Conservation (phyloP, 2,113 vertebrate species). For the Microtus oregoni region DNA sequence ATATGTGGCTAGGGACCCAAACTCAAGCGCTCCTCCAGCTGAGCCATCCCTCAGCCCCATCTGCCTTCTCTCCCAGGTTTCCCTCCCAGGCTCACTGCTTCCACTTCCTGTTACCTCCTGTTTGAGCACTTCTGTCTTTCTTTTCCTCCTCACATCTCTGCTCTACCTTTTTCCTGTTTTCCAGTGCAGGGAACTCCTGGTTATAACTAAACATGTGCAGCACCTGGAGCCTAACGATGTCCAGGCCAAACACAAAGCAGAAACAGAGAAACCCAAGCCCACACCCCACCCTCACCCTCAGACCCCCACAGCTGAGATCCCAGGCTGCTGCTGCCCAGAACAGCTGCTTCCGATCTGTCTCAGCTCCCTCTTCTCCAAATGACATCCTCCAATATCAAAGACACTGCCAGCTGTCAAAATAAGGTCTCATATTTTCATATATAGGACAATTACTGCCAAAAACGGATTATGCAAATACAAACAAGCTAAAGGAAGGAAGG, state of each 20-base stretch:
- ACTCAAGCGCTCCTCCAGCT: background rate
- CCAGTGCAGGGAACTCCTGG: background rate
- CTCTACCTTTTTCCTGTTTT: background rate
- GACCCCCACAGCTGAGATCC: background rate
- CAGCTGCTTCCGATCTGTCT: constrained; percentile 1
- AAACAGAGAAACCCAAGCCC: background rate
- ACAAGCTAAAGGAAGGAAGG: constrained; percentile 5
- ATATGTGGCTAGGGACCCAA: background rate
- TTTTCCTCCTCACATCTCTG: background rate
- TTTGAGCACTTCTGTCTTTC: background rate
- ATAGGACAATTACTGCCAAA: background rate
- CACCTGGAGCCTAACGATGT: background rate
- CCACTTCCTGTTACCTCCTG: background rate
- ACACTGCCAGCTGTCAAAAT: constrained; percentile 81
- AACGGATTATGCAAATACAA: constrained; percentile 56
- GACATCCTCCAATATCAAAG: constrained; percentile 65
- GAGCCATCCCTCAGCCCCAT: background rate
- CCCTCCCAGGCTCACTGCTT: background rate
- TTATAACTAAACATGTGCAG: background rate
- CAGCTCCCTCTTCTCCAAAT: background rate
- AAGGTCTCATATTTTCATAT: constrained; percentile 61
- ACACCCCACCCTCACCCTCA: background rate
- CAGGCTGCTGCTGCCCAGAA: accelerated
- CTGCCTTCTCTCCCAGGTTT: background rate
- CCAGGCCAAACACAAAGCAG: background rate